Percentiles rank a stretch among this genome's conserved stretches.
phyloP scores from a whole-genome alignment of 2,113 vertebrate genomes.

The Vimba vimba region DNA sequence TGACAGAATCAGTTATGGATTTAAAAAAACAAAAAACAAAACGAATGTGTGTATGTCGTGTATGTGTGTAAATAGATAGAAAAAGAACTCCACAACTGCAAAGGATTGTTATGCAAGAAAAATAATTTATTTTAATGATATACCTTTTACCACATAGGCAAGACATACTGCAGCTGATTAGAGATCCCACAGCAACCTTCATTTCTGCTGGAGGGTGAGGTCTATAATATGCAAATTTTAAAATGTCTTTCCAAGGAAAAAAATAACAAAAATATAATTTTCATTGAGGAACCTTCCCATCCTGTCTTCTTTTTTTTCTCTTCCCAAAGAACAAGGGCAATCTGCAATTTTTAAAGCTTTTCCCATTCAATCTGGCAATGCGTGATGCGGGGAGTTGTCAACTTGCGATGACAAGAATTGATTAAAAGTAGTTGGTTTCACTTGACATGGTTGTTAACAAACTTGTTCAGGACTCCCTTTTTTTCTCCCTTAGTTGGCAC shows the following conservation, averaged over 20 bases:
- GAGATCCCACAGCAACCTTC: conserved; percentile 60
- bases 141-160: conserved; percentile 63
- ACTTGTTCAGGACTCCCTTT: background rate
- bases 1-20: background rate
- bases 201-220: conserved; percentile 61
- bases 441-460: conserved; percentile 5
- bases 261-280: conserved; percentile 68
- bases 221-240: conserved; percentile 59
- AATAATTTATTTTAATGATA: conserved; percentile 70
- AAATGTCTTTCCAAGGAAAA: conserved; percentile 62
- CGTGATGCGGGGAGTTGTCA: conserved; percentile 29
- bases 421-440: background rate
- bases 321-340: conserved; percentile 41
- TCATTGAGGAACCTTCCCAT: conserved; percentile 49
- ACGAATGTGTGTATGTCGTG: background rate
- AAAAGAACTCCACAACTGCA: conserved; percentile 31
- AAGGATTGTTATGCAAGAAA: conserved; percentile 61
- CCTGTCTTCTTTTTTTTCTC: conserved; percentile 48
- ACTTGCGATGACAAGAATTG: conserved; percentile 23
- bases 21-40: background rate
- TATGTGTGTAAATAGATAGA: background rate
- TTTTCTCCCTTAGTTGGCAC: conserved; percentile 22
- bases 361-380: conserved; percentile 34
- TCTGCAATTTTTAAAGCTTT: conserved; percentile 59
- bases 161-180: conserved; percentile 58